Percentiles rank a stretch among this genome's conserved stretches.
Conservation (phyloP, 1,140 invertebrate species). For the Onthophagus taurus region DNA sequence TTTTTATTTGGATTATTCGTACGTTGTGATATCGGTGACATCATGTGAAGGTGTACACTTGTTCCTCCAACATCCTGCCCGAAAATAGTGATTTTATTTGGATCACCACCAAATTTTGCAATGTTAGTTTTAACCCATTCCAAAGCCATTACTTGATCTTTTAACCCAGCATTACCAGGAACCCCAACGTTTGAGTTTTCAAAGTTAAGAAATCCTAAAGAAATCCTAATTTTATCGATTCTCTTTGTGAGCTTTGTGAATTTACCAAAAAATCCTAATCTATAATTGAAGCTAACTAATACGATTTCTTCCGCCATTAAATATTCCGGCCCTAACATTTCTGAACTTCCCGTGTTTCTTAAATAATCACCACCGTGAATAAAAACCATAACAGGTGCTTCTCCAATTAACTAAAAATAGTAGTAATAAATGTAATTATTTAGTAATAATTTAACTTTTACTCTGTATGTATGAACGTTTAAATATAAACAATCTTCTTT, state of each 20-base stretch:
- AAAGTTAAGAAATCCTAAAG: not conserved
- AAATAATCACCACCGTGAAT: not conserved
- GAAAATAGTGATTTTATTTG: too few species aligned
- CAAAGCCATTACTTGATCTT: not conserved
- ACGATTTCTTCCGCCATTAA: slow-evolving; percentile 47
- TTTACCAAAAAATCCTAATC: slow-evolving; percentile 33
- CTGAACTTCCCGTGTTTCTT: slow-evolving; percentile 43
- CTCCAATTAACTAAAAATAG: not conserved
- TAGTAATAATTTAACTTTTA: too few species aligned
- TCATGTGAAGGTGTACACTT: too few species aligned
- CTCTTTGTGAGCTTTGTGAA: slow-evolving; percentile 5
- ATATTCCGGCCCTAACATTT: slow-evolving; percentile 49
- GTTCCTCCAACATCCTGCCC: too few species aligned
- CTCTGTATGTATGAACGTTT: slow-evolving; percentile 9
- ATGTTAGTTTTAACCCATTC: too few species aligned
- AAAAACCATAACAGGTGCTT: not conserved
- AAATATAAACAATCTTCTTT: slow-evolving; percentile 12
- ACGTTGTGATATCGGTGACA: too few species aligned
- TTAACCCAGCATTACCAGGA: not conserved
- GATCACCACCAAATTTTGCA: too few species aligned
- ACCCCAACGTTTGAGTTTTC: not conserved
- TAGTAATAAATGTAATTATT: not conserved
- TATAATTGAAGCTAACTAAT: slow-evolving; percentile 41
- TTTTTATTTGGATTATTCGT: too few species aligned
- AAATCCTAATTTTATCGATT: not conserved